Base-by-base conservation (phyloP, 1,140 invertebrate species). In the Gryllus bimaculatus region DNA sequence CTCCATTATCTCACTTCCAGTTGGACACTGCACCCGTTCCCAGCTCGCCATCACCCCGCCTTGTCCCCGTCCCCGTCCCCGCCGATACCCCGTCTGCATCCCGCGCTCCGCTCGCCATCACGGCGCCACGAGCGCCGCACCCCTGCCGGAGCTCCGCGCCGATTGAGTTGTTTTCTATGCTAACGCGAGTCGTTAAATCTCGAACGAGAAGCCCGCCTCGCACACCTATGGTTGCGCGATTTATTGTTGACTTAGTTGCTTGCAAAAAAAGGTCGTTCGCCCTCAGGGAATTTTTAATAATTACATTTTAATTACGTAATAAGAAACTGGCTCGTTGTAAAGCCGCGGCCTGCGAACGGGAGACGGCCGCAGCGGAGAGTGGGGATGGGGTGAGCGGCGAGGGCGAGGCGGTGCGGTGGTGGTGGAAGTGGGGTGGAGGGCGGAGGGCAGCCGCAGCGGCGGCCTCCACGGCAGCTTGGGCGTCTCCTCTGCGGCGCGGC, bases 241-340 rank as follows among this genome's bases (percentile, higher is more conserved):
- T 66, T 66, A 66, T 66, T 66, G 54, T 66, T 66, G 54, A 66
- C 54, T n/a, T 66, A 66, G 54, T 66, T 66, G 54, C 54, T 10
- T 66, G 10, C 1, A 66, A 66, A 1, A 66, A 66, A 66, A 66
- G 54, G 54, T n/a, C 54, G 54, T 66, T 66, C 54, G 54, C 54
- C 7, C 54, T n/a, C n/a, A n/a, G 54, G 54, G 18, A 66, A 66
- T 66, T 66, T 66, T 66, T 66, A 66, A 66, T 66, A 66, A 66
- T 66, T 66, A 66, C 54, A 66, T 66, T 66, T n/a, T 66, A 66
- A 66, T 66, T 66, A 66, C 54, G 54, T 66, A 66, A 66, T 66
- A 66, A 66, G 54, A 66, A 66, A 66, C 18, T 18, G 10, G 54
- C 54, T 66, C 54, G 54, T 66, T 66, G 54, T 66, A 13, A 66